phyloP scores from a whole-genome alignment of 2,888 invertebrate species.

The Syritta pipiens region DNA sequence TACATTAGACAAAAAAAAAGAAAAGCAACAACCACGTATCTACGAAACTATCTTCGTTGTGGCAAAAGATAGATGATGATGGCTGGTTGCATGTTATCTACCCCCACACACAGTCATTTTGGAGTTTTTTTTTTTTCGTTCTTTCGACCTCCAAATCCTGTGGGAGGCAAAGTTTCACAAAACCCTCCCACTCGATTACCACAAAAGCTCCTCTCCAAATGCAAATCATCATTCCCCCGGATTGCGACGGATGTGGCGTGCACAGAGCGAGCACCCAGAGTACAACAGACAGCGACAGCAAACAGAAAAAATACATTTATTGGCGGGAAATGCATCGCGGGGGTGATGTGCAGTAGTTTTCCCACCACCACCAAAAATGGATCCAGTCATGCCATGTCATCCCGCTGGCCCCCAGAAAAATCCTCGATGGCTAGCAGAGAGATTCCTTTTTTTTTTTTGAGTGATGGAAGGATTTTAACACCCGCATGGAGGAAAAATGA shows the following conservation, averaged over 20 bases:
- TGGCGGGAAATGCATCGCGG: constrained; percentile 55
- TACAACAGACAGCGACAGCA: constrained; percentile 41
- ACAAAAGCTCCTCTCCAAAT: constrained; percentile 11
- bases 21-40: constrained; percentile 24
- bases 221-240: constrained; percentile 20
- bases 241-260: constrained; percentile 14
- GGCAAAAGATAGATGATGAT: constrained; percentile 59
- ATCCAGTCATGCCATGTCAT: constrained; percentile 1
- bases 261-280: not conserved
- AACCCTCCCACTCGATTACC: constrained; percentile 6
- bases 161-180: constrained; percentile 10
- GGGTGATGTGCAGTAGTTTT: constrained; percentile 11
- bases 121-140: constrained; percentile 15
- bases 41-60: constrained; percentile 26
- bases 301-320: constrained; percentile 61
- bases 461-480: constrained; percentile 35
- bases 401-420: too few species aligned
- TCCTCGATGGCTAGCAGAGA: not conserved
- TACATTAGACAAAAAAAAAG: constrained; percentile 25
- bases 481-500: constrained; percentile 33
- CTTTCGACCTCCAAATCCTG: constrained; percentile 15
- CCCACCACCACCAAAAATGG: not conserved
- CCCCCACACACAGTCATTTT: constrained; percentile 39
- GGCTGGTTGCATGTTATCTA: constrained; percentile 52
- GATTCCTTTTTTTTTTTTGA: constrained; percentile 22